Evolutionary conservation across 2,113 vertebrate species (phyloP).

Genomic region (Chloebia gouldiae): DNA sequence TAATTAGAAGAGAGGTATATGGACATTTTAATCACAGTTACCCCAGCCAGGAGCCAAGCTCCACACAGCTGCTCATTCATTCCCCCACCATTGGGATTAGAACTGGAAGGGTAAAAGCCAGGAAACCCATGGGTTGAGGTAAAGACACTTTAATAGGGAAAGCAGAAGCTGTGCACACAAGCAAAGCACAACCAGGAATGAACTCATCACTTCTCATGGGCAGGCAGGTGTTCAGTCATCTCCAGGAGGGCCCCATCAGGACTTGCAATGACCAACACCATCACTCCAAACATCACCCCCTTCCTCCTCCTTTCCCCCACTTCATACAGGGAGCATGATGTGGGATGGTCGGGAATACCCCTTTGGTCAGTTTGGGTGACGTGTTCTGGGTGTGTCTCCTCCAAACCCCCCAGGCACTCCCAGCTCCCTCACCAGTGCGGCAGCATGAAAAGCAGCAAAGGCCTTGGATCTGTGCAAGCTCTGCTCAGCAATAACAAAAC

Average conservation of each 20-base stretch:
- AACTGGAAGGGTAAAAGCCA: background rate
- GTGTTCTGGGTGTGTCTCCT: background rate
- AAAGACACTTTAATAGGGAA: background rate
- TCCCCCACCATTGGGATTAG: background rate
- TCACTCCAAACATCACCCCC: fast-evolving
- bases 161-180: background rate
- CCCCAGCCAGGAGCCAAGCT: background rate
- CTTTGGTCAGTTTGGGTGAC: background rate
- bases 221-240: background rate
- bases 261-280: background rate
- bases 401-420: background rate
- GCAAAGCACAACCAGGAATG: background rate
- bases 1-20: background rate
- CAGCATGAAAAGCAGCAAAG: background rate
- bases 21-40: background rate
- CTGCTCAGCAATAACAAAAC: background rate
- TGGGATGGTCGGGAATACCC: background rate
- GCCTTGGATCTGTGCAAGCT: background rate
- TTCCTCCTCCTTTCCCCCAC: background rate
- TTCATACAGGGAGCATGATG: background rate
- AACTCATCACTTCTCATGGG: background rate
- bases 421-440: background rate
- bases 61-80: background rate
- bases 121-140: background rate
- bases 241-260: background rate